A percentile compares a stretch with the other conserved stretches of the same genome.
Conservation (phyloP, 2,888 invertebrate species). For the Drosophila limbata region DNA sequence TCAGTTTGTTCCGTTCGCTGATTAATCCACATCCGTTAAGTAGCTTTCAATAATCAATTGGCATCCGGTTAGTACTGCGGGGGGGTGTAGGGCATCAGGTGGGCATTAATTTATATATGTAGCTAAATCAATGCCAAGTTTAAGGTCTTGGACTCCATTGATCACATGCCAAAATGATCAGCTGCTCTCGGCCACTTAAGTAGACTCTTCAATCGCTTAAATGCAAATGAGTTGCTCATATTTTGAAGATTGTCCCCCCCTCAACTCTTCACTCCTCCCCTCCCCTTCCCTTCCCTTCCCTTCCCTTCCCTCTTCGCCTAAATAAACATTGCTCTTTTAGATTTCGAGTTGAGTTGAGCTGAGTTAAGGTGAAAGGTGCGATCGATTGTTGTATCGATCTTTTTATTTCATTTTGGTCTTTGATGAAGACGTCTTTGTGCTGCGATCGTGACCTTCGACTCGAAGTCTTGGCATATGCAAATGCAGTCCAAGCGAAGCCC, state of each 20-base stretch:
- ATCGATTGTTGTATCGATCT: conserved; percentile 20
- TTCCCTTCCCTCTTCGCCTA: background rate
- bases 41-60: conserved; percentile 38
- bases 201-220: conserved; percentile 27
- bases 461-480: conserved; percentile 45
- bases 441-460: conserved; percentile 50
- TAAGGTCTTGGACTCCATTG: conserved; percentile 56
- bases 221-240: conserved; percentile 51
- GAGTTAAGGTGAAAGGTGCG: conserved; percentile 67
- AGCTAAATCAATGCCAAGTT: conserved; percentile 70
- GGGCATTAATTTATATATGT: conserved; percentile 12
- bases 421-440: conserved; percentile 56
- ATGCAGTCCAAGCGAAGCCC: conserved; percentile 39
- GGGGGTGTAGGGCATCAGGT: background rate
- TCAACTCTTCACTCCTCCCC: no score
- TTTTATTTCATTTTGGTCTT: background rate
- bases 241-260: conserved; percentile 5
- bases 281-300: no score
- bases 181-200: conserved; percentile 34
- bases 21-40: conserved; percentile 54
- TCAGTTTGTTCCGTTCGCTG: conserved; percentile 57
- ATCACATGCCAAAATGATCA: conserved; percentile 27
- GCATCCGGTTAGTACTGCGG: conserved; percentile 4
- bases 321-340: conserved; percentile 37
- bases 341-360: conserved; percentile 8